Evolutionary conservation across 2,888 invertebrate species (phyloP).

Genomic region (Artemia sinica): DNA sequence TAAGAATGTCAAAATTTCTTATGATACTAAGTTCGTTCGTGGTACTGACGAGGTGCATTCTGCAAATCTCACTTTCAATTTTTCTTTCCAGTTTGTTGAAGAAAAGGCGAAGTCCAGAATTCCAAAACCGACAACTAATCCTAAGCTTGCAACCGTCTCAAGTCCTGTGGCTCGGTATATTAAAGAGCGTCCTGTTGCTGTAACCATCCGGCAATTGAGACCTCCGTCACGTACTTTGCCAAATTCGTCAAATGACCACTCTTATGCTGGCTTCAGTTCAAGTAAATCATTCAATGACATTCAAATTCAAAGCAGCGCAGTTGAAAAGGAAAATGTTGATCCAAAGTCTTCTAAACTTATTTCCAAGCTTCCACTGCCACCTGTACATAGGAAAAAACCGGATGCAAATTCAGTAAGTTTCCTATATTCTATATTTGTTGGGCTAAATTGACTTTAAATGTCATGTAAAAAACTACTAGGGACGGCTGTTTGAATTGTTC

Average conservation of each 20-base stretch:
- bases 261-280: neutral
- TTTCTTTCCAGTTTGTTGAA: too few species aligned
- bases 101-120: neutral
- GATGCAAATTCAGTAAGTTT: neutral
- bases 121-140: slow-evolving; percentile 5
- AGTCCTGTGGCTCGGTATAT: slow-evolving; percentile 3
- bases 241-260: neutral
- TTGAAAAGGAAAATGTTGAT: neutral
- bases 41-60: too few species aligned
- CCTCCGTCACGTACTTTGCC: neutral
- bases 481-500: too few species aligned
- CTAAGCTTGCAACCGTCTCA: neutral
- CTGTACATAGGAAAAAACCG: slow-evolving; percentile 9
- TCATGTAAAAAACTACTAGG: too few species aligned
- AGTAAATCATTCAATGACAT: neutral
- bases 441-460: too few species aligned
- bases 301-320: neutral
- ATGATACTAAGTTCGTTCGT: too few species aligned
- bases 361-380: neutral
- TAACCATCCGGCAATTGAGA: neutral
- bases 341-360: neutral
- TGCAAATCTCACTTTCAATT: too few species aligned
- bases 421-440: neutral
- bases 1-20: too few species aligned
- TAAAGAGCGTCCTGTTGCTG: neutral